A percentile compares a stretch with the other conserved stretches of the same genome.
Evolutionary conservation across 2,888 invertebrate species (phyloP).

Genomic region (Drosophila melanosoma): DNA sequence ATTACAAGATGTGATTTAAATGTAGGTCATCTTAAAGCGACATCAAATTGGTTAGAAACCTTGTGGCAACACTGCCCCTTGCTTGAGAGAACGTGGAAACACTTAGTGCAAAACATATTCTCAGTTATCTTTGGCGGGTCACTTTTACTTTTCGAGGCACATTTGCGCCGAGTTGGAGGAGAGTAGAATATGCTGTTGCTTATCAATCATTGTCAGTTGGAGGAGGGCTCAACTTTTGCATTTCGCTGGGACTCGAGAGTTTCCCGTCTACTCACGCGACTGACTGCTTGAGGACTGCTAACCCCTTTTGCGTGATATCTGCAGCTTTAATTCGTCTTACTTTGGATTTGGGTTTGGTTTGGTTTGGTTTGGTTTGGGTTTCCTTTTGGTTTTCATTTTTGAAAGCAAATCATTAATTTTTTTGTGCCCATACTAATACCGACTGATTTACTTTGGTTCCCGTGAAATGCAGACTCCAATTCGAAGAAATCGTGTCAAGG

Average conservation of each 20-base stretch:
- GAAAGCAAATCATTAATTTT: slow-evolving; percentile 74
- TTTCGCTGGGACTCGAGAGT: slow-evolving; percentile 54
- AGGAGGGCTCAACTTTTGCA: slow-evolving; percentile 65
- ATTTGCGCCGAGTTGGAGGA: slow-evolving; percentile 59
- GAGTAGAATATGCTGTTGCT: slow-evolving; percentile 75
- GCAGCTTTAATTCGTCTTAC: slow-evolving; percentile 21
- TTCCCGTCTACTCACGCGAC: slow-evolving; percentile 42
- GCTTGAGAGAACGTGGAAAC: slow-evolving; percentile 28
- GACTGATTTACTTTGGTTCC: slow-evolving; percentile 57
- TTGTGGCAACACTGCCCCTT: slow-evolving; percentile 13
- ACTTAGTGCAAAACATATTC: slow-evolving; percentile 16
- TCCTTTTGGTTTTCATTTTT: slow-evolving; percentile 39
- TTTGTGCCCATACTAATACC: slow-evolving; percentile 42
- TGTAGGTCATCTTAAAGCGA: slow-evolving; percentile 40
- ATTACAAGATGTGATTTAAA: slow-evolving; percentile 13
- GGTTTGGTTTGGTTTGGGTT: background rate
- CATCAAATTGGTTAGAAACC: slow-evolving; percentile 25
- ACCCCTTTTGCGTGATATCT: slow-evolving; percentile 44
- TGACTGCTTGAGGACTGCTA: slow-evolving; percentile 17
- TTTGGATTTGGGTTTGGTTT: slow-evolving; percentile 8
- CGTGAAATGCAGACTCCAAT: slow-evolving; percentile 84
- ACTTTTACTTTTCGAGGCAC: slow-evolving; percentile 77
- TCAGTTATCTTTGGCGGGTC: slow-evolving; percentile 57
- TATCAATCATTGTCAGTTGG: slow-evolving; percentile 82
- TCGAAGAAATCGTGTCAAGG: slow-evolving; percentile 91